Conservation (phyloP, 2,888 invertebrate genomes). For the Lucinisca nassula region DNA sequence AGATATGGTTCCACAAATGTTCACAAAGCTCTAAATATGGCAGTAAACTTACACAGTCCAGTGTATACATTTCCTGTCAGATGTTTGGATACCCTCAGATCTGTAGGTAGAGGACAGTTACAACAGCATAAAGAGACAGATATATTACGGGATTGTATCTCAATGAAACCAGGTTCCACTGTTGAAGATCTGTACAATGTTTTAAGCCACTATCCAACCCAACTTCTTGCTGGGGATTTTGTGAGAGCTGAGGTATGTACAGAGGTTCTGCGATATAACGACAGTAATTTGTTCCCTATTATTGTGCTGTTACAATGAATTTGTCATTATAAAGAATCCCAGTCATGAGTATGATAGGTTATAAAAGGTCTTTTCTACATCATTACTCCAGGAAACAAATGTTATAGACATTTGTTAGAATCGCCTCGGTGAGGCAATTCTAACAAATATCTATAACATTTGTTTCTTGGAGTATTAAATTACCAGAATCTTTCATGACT, state of each 20-base stretch:
- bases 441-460: no score
- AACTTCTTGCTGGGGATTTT: constrained; percentile 76
- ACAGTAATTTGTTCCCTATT: no score
- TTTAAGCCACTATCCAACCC: constrained; percentile 69
- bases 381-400: no score
- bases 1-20: constrained; percentile 78
- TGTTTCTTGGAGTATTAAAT: no score
- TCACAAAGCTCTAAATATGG: constrained; percentile 71
- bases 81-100: constrained; percentile 71
- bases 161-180: constrained; percentile 74
- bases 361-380: no score
- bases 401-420: no score
- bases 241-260: constrained; percentile 79
- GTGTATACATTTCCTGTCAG: constrained; percentile 75
- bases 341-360: no score
- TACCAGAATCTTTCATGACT: no score
- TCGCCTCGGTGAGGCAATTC: no score
- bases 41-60: constrained; percentile 72
- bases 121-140: constrained; percentile 43
- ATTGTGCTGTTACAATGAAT: no score
- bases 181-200: constrained; percentile 72
- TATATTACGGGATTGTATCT: constrained; percentile 73
- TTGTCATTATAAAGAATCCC: no score
- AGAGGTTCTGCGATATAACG: no score
- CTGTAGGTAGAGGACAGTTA: constrained; percentile 64